Evolutionary conservation across 2,113 vertebrate species (phyloP), one percentile per base, ranked within the genome.

Genomic region (Anseranas semipalmata): DNA sequence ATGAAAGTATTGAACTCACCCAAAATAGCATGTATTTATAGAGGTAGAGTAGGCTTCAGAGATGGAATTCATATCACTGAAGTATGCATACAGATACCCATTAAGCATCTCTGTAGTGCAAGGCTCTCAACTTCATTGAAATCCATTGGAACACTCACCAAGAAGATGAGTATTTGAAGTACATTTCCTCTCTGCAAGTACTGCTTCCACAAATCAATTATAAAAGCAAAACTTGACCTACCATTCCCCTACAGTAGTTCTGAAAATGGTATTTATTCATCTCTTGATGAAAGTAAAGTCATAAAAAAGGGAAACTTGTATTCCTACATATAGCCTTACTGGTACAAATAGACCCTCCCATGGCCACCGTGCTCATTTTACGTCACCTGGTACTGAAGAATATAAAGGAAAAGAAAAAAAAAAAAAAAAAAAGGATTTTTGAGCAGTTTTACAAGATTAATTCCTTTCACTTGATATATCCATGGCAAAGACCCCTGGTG

Each of bases 31-130:
- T 4, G 28, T 35, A 63, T 39, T 87, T 89, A 32, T 5, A 92
- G 91, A 96, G 91, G 87, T 85, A 87, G 90, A 93, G 71, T 70
- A 90, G 79, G 53, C 66, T 91, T 60, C 90, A 90, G 79, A 79
- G 87, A 79, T 85, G 39, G 15, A 68, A 58, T 78, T 91, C 62
- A 59, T 65, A 68, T 15, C 66, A 78, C 66, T 65, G 86, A 60
- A 75, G 43, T 75, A 78, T 24, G 35, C 8, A 0, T 67, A 84
- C 27, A 68, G 56, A 72, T 21, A 75, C 48, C 56, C 66, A 78
- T 25, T 56, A 33, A 59, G 39, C 82, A 72, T 63, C 76, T 76
- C 88, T 68, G 52, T 28, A 74, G 43, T 0, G 25, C 68, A 87
- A 81, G 65, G 55, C 65, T 68, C 71, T 93, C 15, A 1, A 45